Percentiles rank a stretch among this genome's conserved stretches.
Evolutionary conservation across 1,140 invertebrate genomes (phyloP).

Genomic region (Ptiloglossa arizonensis): DNA sequence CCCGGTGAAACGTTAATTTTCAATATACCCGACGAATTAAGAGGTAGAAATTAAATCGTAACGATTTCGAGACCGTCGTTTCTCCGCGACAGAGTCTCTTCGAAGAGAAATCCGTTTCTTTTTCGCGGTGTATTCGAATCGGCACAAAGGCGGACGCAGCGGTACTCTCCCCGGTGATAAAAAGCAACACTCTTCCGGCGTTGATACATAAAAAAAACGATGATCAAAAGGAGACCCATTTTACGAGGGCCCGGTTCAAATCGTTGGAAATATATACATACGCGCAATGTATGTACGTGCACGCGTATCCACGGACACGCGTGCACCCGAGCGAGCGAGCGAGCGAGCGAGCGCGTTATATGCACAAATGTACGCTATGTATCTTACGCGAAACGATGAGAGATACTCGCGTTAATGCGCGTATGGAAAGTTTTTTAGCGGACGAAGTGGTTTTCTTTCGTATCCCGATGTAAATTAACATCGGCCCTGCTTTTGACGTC

Average conservation of each 20-base stretch:
- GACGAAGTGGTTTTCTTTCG: conserved; percentile 31
- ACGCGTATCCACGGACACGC: too few species aligned
- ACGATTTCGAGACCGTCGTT: not conserved
- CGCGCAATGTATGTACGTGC: too few species aligned
- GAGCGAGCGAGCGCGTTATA: too few species aligned
- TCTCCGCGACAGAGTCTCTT: not conserved
- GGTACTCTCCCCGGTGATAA: not conserved
- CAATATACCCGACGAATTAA: not conserved
- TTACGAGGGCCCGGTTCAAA: conserved; percentile 10
- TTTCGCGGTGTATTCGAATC: not conserved
- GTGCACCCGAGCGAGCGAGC: too few species aligned
- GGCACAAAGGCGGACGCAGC: not conserved
- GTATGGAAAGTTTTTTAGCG: conserved; percentile 13
- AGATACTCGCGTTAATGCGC: conserved; percentile 36
- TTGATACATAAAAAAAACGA: not conserved
- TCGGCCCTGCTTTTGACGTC: conserved; percentile 37
- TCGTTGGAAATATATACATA: conserved; percentile 23
- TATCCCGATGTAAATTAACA: conserved; percentile 44
- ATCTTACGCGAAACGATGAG: conserved; percentile 20
- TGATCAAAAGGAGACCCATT: conserved; percentile 9
- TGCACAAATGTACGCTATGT: not conserved
- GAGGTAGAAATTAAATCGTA: too few species aligned
- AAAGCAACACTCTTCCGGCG: not conserved
- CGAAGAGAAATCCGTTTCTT: not conserved
- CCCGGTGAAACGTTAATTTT: not conserved